A percentile compares a stretch with the other conserved stretches of the same genome.
These are phyloP conservation scores for Perizoma affinitatum DNA, from an alignment of 2,888 invertebrate genomes.

Conservation along the genomic window DNA sequence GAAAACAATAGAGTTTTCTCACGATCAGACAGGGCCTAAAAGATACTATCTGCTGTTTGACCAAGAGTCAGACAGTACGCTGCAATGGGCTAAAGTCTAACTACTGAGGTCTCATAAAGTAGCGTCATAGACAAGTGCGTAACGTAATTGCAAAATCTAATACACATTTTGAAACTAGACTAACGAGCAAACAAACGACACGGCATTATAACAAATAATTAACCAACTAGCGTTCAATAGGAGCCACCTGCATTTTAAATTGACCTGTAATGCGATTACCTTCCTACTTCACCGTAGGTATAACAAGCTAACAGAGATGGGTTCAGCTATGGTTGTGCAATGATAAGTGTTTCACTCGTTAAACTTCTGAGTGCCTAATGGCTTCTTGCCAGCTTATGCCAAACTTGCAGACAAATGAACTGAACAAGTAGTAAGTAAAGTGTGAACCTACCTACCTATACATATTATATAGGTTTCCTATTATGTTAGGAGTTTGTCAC, in stretches of 20 bases:
- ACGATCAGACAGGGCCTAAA: too few relatives aligned
- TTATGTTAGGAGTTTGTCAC: constrained; percentile 1
- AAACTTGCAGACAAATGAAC: constrained; percentile 35
- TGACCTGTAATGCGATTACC: constrained; percentile 6
- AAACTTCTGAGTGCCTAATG: constrained; percentile 41
- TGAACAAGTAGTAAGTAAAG: constrained; percentile 22
- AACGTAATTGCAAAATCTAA: constrained; percentile 9
- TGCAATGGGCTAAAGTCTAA: too few relatives aligned
- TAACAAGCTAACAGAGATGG: constrained; percentile 13
- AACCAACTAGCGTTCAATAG: constrained; percentile 23
- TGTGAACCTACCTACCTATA: not conserved
- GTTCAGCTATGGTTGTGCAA: constrained; percentile 38
- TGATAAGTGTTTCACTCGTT: constrained; percentile 34
- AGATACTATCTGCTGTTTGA: too few relatives aligned
- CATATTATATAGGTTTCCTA: too few relatives aligned
- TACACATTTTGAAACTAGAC: constrained; percentile 12
- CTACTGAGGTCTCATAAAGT: too few relatives aligned
- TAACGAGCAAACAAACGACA: constrained; percentile 15
- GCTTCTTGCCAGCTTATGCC: constrained; percentile 38
- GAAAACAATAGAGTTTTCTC: too few relatives aligned
- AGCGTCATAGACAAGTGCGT: not conserved
- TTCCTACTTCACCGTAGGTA: too few relatives aligned
- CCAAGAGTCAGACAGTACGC: too few relatives aligned
- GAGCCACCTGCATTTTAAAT: not conserved
- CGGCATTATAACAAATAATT: constrained; percentile 6